phyloP scores from a whole-genome alignment of 2,113 vertebrate species.

The Progne subis region DNA sequence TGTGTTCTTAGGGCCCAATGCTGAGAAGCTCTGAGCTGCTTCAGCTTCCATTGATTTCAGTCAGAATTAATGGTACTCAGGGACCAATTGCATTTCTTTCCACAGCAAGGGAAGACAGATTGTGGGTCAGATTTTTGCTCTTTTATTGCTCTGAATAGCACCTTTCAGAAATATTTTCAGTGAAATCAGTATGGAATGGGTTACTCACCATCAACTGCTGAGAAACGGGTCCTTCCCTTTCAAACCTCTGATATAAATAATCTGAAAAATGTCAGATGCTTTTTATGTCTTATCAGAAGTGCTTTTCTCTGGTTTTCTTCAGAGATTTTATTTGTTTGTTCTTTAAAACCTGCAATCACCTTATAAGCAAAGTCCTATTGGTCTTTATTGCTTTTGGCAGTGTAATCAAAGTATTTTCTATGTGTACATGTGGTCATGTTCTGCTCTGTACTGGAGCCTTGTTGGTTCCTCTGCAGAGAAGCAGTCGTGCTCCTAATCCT shows the following conservation, averaged over 20 bases:
- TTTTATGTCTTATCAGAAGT: neutral
- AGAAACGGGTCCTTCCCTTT: slow-evolving; percentile 2
- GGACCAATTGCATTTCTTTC: slow-evolving; percentile 4
- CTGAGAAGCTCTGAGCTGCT: neutral
- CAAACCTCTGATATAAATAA: neutral
- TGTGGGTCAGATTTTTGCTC: neutral
- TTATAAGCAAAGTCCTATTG: slow-evolving; percentile 36
- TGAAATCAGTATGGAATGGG: slow-evolving; percentile 2
- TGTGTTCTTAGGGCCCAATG: neutral
- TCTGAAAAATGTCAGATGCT: slow-evolving; percentile 23
- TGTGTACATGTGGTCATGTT: neutral
- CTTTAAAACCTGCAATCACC: slow-evolving; percentile 8
- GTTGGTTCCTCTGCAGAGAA: neutral
- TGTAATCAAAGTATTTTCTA: neutral
- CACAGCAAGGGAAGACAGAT: slow-evolving; percentile 11
- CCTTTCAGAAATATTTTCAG: slow-evolving; percentile 37
- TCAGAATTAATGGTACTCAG: neutral
- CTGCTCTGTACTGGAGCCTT: neutral
- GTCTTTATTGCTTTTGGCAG: slow-evolving; percentile 34
- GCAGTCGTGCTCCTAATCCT: neutral
- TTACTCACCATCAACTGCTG: neutral
- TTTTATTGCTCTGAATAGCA: neutral
- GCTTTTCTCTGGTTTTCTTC: slow-evolving; percentile 16
- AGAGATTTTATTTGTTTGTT: slow-evolving; percentile 20
- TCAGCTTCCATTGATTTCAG: slow-evolving; percentile 2